Base-by-base conservation (phyloP, 2,797 vertebrate genomes). In the Argyrosomus regius region DNA sequence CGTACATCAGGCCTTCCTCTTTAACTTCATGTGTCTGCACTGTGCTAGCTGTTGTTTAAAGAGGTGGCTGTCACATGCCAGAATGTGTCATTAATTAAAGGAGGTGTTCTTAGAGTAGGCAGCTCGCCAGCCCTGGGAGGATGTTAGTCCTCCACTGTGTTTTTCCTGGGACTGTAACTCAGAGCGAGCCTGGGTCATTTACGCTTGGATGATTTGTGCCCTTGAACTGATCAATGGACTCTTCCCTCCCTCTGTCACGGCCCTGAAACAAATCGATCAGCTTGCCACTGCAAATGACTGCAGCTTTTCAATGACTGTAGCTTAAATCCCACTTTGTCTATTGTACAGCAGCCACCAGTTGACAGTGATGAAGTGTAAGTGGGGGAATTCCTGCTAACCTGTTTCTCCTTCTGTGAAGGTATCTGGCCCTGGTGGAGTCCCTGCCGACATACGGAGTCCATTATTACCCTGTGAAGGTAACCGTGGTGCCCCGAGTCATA, bases 381-480 rank as follows among this genome's bases (percentile, higher is more conserved):
- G 67, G 61, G 16, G 60, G 41, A 74, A 70, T 79, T 73, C 57
- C 65, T 72, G 52, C 87, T 91, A 87, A 91, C 86, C 63, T 82
- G 63, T 79, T 85, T 53, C 65, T 58, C 68, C 89, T 58, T 86
- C 63, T 70, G 71, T 89, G 56, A 91, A 99, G 98, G 96, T 99
- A 98, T 93, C 96, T 99, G 93, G 96, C 96, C 89, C 94, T 99
- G 86, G 97, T 98, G 75, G 97, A 99, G 96, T 97, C 97, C 69
- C 94, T 98, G 83, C 98, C 98, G 22, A 97, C 98, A 73, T 99
- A 99, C 59, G 98, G 98, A 94, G 97, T 99, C 88, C 98, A 99
- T 97, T 99, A 99, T 90, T 99, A 98, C 77, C 96, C 96, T 95
- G 98, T 99, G 86, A 99, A 99, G 98, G 98, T 99, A 94, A 94